Evolutionary conservation across 2,113 vertebrate species (phyloP).

Genomic region (Antigone vipio): DNA sequence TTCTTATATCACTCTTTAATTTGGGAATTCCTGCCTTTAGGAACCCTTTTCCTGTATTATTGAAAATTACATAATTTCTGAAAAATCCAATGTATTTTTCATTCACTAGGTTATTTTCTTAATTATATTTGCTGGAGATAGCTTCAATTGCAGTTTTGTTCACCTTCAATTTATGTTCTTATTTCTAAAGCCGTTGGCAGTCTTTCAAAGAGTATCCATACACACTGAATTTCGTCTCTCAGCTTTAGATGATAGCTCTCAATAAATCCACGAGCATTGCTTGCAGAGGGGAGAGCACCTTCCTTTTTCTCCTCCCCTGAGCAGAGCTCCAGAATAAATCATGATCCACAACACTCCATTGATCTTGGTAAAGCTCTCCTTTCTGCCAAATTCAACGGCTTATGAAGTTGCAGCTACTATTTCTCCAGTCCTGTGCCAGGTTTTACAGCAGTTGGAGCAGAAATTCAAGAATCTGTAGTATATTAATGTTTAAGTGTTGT

Average conservation of each 20-base stretch:
- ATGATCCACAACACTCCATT: neutral
- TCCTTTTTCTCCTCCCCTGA: neutral
- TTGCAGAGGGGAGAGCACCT: neutral
- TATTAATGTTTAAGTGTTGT: neutral
- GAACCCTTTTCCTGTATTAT: neutral
- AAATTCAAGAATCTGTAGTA: neutral
- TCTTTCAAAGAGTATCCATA: slow-evolving; percentile 31
- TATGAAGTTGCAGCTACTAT: neutral
- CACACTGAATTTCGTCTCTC: neutral
- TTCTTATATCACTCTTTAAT: slow-evolving; percentile 29
- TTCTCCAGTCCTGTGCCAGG: neutral
- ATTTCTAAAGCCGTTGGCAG: slow-evolving; percentile 54
- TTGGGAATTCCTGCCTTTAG: neutral
- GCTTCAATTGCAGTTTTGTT: slow-evolving; percentile 25
- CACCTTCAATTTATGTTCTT: slow-evolving; percentile 34
- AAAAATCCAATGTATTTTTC: slow-evolving; percentile 35
- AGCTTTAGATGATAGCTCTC: neutral
- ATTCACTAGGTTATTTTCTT: slow-evolving; percentile 40
- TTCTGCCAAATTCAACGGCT: neutral
- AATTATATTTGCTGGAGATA: slow-evolving; percentile 50
- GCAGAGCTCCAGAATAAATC: neutral
- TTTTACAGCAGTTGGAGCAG: neutral
- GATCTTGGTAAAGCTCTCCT: neutral
- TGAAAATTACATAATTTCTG: slow-evolving; percentile 39
- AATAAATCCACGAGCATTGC: neutral